Evolutionary conservation across 2,888 invertebrate species (phyloP).

Genomic region (Polymixis lichenea): DNA sequence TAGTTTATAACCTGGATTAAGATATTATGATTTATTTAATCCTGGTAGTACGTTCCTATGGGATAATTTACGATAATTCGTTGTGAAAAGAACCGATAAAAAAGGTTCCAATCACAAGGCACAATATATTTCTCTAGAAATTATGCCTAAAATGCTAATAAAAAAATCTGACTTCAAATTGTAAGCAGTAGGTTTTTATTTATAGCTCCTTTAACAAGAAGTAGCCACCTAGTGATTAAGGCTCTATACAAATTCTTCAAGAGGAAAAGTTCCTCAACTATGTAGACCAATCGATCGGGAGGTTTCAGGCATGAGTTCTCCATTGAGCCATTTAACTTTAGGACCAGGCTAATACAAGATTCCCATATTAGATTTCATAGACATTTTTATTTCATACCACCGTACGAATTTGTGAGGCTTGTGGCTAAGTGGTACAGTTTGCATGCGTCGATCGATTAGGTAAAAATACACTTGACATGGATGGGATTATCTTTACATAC

Average conservation of each 20-base stretch:
- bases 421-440: no score
- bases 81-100: background rate
- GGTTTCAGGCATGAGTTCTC: background rate
- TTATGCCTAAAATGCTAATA: background rate
- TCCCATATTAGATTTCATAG: background rate
- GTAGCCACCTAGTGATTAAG: slow-evolving; percentile 5
- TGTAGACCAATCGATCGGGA: slow-evolving; percentile 9
- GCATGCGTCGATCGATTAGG: no score
- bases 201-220: background rate
- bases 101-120: background rate
- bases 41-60: no score
- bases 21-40: no score
- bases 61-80: background rate
- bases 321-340: slow-evolving; percentile 3
- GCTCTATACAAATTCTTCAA: slow-evolving; percentile 16
- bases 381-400: background rate
- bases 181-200: background rate
- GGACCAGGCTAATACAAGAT: background rate
- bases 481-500: no score
- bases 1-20: no score
- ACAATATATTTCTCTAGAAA: background rate
- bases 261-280: slow-evolving; percentile 4
- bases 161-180: background rate
- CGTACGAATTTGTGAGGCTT: background rate
- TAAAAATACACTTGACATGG: no score